Base-by-base conservation (phyloP, 2,113 vertebrate species). In the Toxostoma redivivum region DNA sequence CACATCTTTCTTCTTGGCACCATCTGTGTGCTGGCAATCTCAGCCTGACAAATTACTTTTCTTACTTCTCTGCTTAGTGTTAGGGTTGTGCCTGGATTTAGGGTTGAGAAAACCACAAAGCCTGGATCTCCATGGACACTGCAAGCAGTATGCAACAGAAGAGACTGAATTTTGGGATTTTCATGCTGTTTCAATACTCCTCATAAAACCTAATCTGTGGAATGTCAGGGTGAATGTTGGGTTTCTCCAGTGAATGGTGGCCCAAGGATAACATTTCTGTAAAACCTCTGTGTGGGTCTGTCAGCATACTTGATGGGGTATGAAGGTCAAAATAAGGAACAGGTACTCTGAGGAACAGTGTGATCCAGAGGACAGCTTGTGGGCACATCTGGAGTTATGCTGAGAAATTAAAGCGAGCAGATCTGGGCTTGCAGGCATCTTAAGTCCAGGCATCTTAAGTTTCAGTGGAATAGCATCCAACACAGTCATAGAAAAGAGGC, bases 151-250 rank as follows among this genome's bases (percentile, higher is more conserved):
- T 15, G 31, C 14, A 60, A 30, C 44, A 69, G 22, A 85, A 82
- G 17, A 56, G 40, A 57, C 5, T 53, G 42, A 73, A 8, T 70
- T 78, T 80, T 62, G 47, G 79, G 51, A 79, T 16, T 10, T 67
- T 51, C 23, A 42, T 5, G 30, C 14, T 88, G 2, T 42, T 28
- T 31, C 40, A 88, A 18, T 35, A 10, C 13, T 56, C 20, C 21
- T 61, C 35, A 65, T 21, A 22, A 73, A 81, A 70, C 15, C 12
- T 65, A 37, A 27, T 38, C 21, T 7, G 6, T 37, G 51, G 50
- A 65, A 65, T 7, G 5, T 11, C 3, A 8, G n/a, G 15, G 7
- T 0, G 7, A 9, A 5, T 27, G 15, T 22, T 24, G 28, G 10
- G 10, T 25, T 70, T 44, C 37, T 83, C 16, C 22, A 61, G 1